phyloP scores from a whole-genome alignment of 1,140 invertebrate genomes.

The Heliconius eleuchia region DNA sequence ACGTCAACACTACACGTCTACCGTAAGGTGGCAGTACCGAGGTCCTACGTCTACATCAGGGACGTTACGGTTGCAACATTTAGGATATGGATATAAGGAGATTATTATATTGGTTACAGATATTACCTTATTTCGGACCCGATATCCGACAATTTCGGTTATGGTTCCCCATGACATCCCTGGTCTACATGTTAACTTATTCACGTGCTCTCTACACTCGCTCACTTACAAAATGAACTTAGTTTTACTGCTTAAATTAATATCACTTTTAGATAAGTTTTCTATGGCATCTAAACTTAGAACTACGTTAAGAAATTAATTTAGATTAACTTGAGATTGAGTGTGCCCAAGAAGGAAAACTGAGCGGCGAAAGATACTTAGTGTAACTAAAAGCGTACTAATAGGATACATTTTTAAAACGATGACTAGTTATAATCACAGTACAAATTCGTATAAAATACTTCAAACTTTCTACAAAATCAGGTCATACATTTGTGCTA shows the following conservation, averaged over 20 bases:
- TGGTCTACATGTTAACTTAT: slow-evolving; percentile 14
- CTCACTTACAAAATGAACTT: slow-evolving; percentile 67
- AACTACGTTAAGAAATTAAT: slow-evolving; percentile 28
- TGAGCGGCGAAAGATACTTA: background rate
- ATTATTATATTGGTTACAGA: too few species aligned
- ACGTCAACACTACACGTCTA: background rate
- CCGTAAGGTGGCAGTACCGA: slow-evolving; percentile 33
- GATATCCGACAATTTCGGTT: too few species aligned
- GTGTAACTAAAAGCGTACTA: slow-evolving; percentile 2
- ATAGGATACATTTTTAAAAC: slow-evolving; percentile 12
- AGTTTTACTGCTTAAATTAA: slow-evolving; percentile 73
- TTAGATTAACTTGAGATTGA: slow-evolving; percentile 30
- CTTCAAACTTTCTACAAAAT: slow-evolving; percentile 12
- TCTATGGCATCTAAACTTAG: slow-evolving; percentile 39
- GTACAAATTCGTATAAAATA: slow-evolving; percentile 16
- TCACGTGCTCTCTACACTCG: slow-evolving; percentile 41
- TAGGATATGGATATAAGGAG: too few species aligned
- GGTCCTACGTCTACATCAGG: slow-evolving; percentile 27
- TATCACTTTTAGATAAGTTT: slow-evolving; percentile 73
- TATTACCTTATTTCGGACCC: too few species aligned
- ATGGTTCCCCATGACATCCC: too few species aligned
- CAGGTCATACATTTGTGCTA: slow-evolving; percentile 5
- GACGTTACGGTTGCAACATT: too few species aligned
- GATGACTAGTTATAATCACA: slow-evolving; percentile 24
- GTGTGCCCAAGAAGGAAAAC: slow-evolving; percentile 2